phyloP scores from a whole-genome alignment of 2,113 vertebrate species.

The Herpailurus yagouaroundi region DNA sequence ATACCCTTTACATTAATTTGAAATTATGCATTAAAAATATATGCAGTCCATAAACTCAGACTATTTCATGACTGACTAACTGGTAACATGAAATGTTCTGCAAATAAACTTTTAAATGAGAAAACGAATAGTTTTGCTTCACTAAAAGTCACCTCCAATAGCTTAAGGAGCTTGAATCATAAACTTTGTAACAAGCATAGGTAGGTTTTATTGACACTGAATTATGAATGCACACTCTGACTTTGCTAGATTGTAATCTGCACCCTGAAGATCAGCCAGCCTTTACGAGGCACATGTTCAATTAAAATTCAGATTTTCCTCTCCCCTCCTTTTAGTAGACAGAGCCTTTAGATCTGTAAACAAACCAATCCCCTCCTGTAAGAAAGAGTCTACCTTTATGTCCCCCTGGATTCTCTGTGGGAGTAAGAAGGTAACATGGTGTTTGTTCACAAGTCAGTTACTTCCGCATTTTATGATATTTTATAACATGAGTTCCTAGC shows the following conservation, averaged over 20 bases:
- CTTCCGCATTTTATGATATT: not conserved
- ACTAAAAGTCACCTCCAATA: conserved; percentile 55
- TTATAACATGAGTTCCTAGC: not conserved
- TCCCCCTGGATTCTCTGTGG: not conserved
- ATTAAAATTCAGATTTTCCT: not conserved
- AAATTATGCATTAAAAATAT: conserved; percentile 72
- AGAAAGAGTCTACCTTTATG: not conserved
- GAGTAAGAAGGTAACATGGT: not conserved
- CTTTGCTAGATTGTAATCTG: not conserved
- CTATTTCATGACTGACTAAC: conserved; percentile 73
- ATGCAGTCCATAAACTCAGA: conserved; percentile 71
- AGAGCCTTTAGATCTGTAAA: not conserved
- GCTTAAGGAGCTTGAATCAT: conserved; percentile 67
- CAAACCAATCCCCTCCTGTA: not conserved
- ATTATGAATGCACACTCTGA: not conserved
- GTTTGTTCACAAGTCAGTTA: not conserved
- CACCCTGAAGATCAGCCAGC: not conserved
- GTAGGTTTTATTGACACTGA: conserved; percentile 52
- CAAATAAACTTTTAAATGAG: conserved; percentile 82
- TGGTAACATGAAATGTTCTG: conserved; percentile 64
- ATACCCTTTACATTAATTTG: conserved; percentile 63
- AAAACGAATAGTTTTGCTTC: conserved; percentile 59
- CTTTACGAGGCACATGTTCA: not conserved
- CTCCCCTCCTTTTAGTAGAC: not conserved
- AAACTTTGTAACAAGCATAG: conserved; percentile 62